These are phyloP conservation scores for Cirrhinus mrigala DNA, from an alignment of 2,797 vertebrate species.

Conservation along the genomic window DNA sequence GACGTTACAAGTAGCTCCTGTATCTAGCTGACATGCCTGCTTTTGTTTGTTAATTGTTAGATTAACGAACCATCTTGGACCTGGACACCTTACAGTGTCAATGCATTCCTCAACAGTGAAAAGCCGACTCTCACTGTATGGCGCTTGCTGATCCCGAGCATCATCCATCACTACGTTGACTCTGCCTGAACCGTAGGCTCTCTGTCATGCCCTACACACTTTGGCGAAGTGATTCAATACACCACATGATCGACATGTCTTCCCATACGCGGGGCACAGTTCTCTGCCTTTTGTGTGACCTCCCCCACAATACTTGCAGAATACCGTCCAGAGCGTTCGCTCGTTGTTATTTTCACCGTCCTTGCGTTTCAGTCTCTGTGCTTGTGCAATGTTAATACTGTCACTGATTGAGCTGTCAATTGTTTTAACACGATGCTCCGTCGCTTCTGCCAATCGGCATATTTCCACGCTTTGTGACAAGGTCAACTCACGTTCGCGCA, in stretches of 20 bases:
- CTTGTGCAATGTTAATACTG: not conserved
- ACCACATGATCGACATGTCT: slow-evolving; percentile 35
- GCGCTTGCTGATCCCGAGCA: not conserved
- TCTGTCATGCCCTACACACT: slow-evolving; percentile 35
- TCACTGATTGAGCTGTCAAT: slow-evolving; percentile 26
- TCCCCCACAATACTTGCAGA: slow-evolving; percentile 54
- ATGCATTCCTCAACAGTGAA: slow-evolving; percentile 17
- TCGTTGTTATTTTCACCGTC: not conserved
- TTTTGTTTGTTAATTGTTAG: slow-evolving; percentile 6
- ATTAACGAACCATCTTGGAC: slow-evolving; percentile 44
- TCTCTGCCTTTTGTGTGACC: slow-evolving; percentile 17
- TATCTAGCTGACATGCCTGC: slow-evolving; percentile 47
- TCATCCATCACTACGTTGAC: not conserved
- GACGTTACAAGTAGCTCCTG: slow-evolving; percentile 38
- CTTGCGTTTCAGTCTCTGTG: not conserved
- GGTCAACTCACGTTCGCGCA: not conserved
- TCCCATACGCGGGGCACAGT: slow-evolving; percentile 30
- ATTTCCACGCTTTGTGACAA: not conserved
- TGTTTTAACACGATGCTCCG: not conserved
- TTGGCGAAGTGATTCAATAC: slow-evolving; percentile 52
- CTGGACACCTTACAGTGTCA: slow-evolving; percentile 2
- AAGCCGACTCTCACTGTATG: not conserved
- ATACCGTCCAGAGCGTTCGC: slow-evolving; percentile 24
- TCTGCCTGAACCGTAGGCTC: not conserved
- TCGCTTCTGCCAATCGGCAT: slow-evolving; percentile 26